phyloP scores from a whole-genome alignment of 2,888 invertebrate genomes.

The Aquatica leii region DNA sequence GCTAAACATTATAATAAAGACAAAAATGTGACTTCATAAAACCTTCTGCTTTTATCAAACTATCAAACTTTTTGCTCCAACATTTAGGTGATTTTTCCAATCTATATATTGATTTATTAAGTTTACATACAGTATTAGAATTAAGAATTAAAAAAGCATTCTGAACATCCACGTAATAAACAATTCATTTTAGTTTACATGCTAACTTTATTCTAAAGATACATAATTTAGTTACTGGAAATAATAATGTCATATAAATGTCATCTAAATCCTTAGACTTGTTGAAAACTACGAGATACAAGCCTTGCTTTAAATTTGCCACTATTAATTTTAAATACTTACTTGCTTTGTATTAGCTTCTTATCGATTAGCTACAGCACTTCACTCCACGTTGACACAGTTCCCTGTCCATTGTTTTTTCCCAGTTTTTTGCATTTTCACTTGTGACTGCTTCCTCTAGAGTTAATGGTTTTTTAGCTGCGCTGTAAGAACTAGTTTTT shows the following conservation, averaged over 20 bases:
- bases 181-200: not conserved
- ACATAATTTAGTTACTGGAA: slow-evolving; percentile 13
- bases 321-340: not conserved
- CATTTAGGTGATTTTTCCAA: slow-evolving; percentile 31
- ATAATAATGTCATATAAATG: slow-evolving; percentile 1
- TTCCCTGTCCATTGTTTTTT: not conserved
- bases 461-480: not conserved
- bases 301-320: not conserved
- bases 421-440: slow-evolving; percentile 1
- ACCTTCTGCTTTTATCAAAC: not conserved
- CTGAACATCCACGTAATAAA: slow-evolving; percentile 10
- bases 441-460: not conserved
- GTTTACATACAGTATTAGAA: not conserved
- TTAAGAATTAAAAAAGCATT: slow-evolving; percentile 13
- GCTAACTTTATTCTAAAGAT: slow-evolving; percentile 13
- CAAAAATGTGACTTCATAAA: slow-evolving; percentile 30
- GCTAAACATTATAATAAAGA: slow-evolving; percentile 17
- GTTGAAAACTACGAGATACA: slow-evolving; percentile 17
- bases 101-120: slow-evolving; percentile 32
- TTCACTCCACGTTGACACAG: slow-evolving; percentile 11
- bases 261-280: not conserved
- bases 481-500: not conserved
- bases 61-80: slow-evolving; percentile 34
- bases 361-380: not conserved
- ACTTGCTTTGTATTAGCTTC: too few species aligned